Evolutionary conservation across 2,113 vertebrate genomes (phyloP), one percentile per base, ranked within the genome.

Genomic region (Chaetura pelagica): DNA sequence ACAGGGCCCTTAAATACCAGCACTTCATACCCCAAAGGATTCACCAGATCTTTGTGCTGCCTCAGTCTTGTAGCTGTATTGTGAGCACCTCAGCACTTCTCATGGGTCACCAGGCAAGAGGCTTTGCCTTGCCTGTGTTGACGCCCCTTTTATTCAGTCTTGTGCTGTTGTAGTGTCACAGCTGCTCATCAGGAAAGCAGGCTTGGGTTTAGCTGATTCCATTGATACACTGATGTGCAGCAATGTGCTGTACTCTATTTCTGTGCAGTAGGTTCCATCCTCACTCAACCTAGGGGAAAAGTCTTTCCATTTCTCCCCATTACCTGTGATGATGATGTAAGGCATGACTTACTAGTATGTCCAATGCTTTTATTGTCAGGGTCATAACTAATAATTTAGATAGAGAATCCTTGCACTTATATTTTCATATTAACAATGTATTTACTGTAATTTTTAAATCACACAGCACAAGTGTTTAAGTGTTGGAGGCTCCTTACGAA

Each of bases 401-500:
- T 62, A 73, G 24, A 35, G n/a, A 23, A 35, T 66, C 1, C 3
- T 67, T 74, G 7, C 17, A 77, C 10, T 64, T 79, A 2, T 5
- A 40, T 64, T 57, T 86, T 40, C 8, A 49, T 21, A 58, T 79
- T 61, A 79, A 21, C 7, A 23, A 9, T 61, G 46, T 7, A 3
- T 4, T 63, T 51, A 40, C 7, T 38, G 3, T 32, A 71, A 48
- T 67, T 67, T 87, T 81, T 6, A 78, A 61, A 78, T 81, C 48
- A 34, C 1, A 24, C 12, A 38, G 1, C 1, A 0, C 24, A 58
- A 68, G 3, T 38, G 17, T 49, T 80, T 30, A 62, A 7, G 30
- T 49, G 22, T 54, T 5, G 15, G 52, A 83, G 7, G 44, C 7
- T 67, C 4, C 29, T 34, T 76, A 69, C 19, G 26, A 51, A 80